Percentiles rank a stretch among this genome's conserved stretches.
Conservation (phyloP, 2,888 invertebrate species). For the Pachycephus smyrnensis region DNA sequence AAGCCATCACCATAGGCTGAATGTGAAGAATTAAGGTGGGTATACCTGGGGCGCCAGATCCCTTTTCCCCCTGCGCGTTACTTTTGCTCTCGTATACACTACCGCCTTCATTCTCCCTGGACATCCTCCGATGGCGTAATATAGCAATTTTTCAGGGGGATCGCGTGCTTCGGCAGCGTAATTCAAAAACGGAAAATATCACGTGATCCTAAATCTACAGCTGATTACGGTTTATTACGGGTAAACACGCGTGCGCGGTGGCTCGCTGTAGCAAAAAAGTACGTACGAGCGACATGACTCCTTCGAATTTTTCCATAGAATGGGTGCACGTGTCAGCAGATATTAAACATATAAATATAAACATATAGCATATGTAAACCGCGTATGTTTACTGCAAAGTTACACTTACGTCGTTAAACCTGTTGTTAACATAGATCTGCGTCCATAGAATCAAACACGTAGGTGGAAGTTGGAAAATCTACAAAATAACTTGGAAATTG, state of each 20-base stretch:
- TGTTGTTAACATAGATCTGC: too few species aligned
- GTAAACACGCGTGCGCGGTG: conserved; percentile 32
- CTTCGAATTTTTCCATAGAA: neutral
- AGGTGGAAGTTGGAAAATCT: too few species aligned
- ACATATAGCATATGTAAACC: too few species aligned
- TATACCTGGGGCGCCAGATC: neutral
- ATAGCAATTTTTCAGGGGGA: conserved; percentile 24
- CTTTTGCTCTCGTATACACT: neutral
- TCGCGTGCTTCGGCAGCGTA: conserved; percentile 40
- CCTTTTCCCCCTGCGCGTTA: neutral
- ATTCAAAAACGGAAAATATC: conserved; percentile 37
- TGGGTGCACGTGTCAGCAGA: neutral
- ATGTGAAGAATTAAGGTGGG: neutral
- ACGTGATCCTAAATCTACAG: conserved; percentile 38
- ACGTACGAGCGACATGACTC: neutral
- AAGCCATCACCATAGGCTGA: neutral
- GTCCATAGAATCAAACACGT: too few species aligned
- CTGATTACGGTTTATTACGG: conserved; percentile 43
- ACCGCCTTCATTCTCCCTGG: neutral
- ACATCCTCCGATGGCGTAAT: conserved; percentile 14
- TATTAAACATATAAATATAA: neutral
- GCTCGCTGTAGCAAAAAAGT: conserved; percentile 5
- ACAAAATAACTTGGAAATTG: neutral
- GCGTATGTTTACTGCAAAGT: too few species aligned
- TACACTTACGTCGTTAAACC: too few species aligned